Base-by-base conservation (phyloP, 2,888 invertebrate species). In the Tinea semifulvella region DNA sequence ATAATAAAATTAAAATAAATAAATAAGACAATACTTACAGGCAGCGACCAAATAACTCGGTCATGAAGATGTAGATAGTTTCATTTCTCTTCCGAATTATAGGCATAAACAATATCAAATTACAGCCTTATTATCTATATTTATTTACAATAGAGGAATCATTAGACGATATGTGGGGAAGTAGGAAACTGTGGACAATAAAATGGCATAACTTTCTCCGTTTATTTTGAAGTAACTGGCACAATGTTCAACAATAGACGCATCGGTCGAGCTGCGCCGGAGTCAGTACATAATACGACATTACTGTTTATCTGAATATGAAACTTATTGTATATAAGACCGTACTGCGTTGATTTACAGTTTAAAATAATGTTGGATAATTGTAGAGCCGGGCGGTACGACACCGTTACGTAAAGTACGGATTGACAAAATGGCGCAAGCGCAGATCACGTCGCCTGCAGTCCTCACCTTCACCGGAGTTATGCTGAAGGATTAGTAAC, bases 361-460 rank as follows among this genome's bases (percentile, higher is more conserved):
- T 18, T 36, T 36, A 36, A 36, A 36, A 14, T 36, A 17, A 36
- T 11, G 36, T 36, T 36, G 36, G 11, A 16, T 35, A 35, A 35
- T 35, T 35, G 35, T 13, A 17, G 3, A 18, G 35, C 20, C 35
- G 17, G 35, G 28, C 50, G 50, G 47, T 46, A 47, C 50, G 49
- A 45, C 47, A 56, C 54, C 56, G 57, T 69, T 69, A 68, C 63
- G 69, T 65, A 68, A 72, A 61, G 56, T 46, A 51, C 54, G 58
- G 64, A 68, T 70, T 69, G 70, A 68, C 70, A 63, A 71, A 72
- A 67, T 73, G 73, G 71, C 70, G 73, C 68, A 74, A 73, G 66
- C 61, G 56, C 56, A 57, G 64, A 67, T 65, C 69, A 65, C 65
- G 65, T 63, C 61, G 60, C 51, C 62, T 59, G 48, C 42, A 22